These are phyloP conservation scores for Myanophis thanlyinensis DNA, from an alignment of 2,113 vertebrate species.

Conservation along the genomic window DNA sequence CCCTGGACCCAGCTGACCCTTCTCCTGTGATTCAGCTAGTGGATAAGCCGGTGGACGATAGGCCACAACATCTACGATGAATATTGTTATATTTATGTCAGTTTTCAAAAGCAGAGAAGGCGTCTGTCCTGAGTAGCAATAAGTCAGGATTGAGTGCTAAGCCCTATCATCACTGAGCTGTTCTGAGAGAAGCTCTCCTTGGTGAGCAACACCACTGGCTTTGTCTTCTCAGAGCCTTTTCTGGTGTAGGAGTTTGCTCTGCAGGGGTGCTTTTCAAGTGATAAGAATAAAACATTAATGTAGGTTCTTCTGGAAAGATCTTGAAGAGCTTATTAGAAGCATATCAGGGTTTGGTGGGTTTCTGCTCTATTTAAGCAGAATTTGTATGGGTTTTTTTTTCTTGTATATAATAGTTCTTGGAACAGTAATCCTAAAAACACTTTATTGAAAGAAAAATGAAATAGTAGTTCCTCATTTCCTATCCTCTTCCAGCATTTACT, in stretches of 20 bases:
- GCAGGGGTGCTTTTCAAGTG: neutral
- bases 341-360: neutral
- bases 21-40: too few species aligned
- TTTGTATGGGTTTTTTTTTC: neutral
- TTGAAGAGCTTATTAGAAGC: neutral
- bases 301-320: neutral
- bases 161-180: conserved; percentile 9
- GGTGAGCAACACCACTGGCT: neutral
- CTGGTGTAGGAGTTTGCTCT: neutral
- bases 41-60: too few species aligned
- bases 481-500: neutral
- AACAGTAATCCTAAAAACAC: neutral
- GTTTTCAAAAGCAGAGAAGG: neutral
- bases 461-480: neutral
- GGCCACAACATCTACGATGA: too few species aligned
- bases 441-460: neutral
- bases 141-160: conserved; percentile 1
- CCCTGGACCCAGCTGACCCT: too few species aligned
- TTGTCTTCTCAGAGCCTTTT: neutral
- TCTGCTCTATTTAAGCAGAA: neutral
- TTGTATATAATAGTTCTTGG: neutral
- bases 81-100: neutral
- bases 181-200: neutral
- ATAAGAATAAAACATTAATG: neutral
- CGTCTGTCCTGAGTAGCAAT: neutral